Evolutionary conservation across 1,140 invertebrate genomes (phyloP).

Genomic region (Heliconius hermathena): DNA sequence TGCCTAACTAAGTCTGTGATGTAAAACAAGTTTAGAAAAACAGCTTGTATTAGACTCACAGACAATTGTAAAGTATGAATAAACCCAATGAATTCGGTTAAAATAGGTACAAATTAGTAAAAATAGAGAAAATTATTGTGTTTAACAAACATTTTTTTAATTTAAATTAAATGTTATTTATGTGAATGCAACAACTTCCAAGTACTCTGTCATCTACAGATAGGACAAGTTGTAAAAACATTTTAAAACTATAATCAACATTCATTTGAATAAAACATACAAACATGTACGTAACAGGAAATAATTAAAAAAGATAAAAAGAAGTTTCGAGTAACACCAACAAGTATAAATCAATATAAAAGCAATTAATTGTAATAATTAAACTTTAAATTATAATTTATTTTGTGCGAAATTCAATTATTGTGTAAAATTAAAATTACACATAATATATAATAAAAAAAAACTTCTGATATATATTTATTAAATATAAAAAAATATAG

Average conservation of each 20-base stretch:
- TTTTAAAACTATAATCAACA: slow-evolving; percentile 37
- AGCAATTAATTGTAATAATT: slow-evolving; percentile 26
- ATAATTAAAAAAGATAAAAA: slow-evolving; percentile 42
- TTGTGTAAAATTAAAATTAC: not conserved
- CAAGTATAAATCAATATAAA: slow-evolving; percentile 46
- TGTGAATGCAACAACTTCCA: not conserved
- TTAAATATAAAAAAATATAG: not conserved
- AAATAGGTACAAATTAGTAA: no score
- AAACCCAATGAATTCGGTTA: no score
- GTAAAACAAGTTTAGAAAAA: no score
- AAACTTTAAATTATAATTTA: slow-evolving; percentile 1
- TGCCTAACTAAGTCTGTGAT: no score
- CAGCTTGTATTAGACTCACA: no score
- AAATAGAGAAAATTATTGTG: no score
- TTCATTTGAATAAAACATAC: slow-evolving; percentile 57
- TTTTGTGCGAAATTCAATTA: slow-evolving; percentile 26
- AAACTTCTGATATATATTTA: not conserved
- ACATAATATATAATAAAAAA: not conserved
- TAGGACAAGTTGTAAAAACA: not conserved
- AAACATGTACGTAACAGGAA: slow-evolving; percentile 50
- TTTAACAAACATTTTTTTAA: not conserved
- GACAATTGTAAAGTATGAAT: no score
- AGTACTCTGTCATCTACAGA: not conserved
- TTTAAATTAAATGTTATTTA: slow-evolving; percentile 9
- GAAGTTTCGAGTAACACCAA: slow-evolving; percentile 51